phyloP scores from a whole-genome alignment of 1,140 invertebrate genomes.

The Apocrypta bakeri region DNA sequence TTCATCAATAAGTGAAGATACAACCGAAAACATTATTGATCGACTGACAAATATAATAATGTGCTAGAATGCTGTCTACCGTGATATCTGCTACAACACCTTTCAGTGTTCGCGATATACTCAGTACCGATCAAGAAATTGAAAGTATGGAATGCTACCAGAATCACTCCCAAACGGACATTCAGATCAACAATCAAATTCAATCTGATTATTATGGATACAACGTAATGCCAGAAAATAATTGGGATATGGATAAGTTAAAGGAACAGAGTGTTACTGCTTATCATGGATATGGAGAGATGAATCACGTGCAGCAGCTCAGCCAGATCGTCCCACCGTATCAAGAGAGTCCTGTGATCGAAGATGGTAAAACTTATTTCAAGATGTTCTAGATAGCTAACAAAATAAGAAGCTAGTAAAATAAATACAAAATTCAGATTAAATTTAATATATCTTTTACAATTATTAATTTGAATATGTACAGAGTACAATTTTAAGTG shows the following conservation, averaged over 20 bases:
- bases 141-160: conserved; percentile 69
- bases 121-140: conserved; percentile 74
- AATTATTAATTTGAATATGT: too few relatives aligned
- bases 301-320: conserved; percentile 67
- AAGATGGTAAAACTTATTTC: conserved; percentile 63
- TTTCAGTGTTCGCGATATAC: conserved; percentile 86
- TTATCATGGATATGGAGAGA: conserved; percentile 66
- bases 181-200: conserved; percentile 53
- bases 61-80: conserved; percentile 66
- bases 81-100: conserved; percentile 79
- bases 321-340: conserved; percentile 66
- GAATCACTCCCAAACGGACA: conserved; percentile 58
- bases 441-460: too few relatives aligned
- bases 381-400: not conserved
- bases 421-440: too few relatives aligned
- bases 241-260: conserved; percentile 69
- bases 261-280: conserved; percentile 64
- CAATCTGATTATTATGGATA: conserved; percentile 68
- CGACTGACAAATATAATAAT: not conserved
- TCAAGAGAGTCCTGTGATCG: conserved; percentile 62
- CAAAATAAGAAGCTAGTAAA: too few relatives aligned
- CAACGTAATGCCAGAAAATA: conserved; percentile 59
- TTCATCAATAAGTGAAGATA: not conserved
- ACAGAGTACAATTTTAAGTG: not conserved
- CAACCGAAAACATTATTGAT: not conserved